A percentile compares a stretch with the other conserved stretches of the same genome.
Evolutionary conservation across 2,113 vertebrate genomes (phyloP).

Genomic region (Atrichornis clamosus): DNA sequence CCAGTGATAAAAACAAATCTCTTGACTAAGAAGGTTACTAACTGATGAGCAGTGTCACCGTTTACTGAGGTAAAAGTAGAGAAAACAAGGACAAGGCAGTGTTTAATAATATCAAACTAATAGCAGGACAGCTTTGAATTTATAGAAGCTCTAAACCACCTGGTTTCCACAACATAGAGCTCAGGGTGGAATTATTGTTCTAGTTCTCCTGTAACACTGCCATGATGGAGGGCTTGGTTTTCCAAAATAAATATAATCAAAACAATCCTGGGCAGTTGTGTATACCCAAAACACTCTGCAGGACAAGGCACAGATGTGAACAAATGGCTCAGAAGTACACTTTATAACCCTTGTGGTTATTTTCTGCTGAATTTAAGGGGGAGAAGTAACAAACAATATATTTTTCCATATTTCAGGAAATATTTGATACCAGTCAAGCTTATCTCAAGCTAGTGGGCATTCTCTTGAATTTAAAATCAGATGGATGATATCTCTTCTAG

Average conservation of each 20-base stretch:
- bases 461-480: neutral
- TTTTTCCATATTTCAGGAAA: neutral
- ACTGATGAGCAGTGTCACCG: neutral
- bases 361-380: neutral
- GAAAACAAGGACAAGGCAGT: neutral
- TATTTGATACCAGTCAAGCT: neutral
- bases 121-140: neutral
- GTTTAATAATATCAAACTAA: neutral
- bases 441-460: neutral
- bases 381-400: neutral
- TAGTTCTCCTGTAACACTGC: neutral
- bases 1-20: neutral
- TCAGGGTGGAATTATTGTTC: neutral
- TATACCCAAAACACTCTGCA: neutral
- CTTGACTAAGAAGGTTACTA: neutral
- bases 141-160: neutral
- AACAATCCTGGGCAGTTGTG: neutral
- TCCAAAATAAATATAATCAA: constrained; percentile 7
- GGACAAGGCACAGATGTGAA: neutral
- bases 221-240: neutral
- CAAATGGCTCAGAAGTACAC: neutral
- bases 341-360: neutral
- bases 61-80: neutral
- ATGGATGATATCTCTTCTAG: neutral
- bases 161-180: neutral